These are phyloP conservation scores for Arvicanthis niloticus DNA, from an alignment of 2,113 vertebrate species.

Conservation along the genomic window DNA sequence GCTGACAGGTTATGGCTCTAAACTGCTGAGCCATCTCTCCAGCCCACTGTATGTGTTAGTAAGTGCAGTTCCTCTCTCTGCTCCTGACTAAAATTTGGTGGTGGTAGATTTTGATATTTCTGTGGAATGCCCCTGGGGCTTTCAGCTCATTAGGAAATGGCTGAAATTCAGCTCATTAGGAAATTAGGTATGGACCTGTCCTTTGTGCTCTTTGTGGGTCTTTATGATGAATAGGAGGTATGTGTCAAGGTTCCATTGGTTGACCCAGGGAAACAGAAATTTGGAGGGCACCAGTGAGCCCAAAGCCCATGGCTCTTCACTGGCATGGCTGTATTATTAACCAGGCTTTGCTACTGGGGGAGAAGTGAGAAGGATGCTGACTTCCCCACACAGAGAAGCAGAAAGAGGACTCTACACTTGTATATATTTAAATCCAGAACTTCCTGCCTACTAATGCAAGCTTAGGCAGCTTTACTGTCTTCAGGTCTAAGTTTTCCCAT, in stretches of 20 bases:
- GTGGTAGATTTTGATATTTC: background rate
- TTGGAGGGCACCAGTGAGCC: background rate
- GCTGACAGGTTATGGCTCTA: background rate
- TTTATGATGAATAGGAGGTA: background rate
- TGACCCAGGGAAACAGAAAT: background rate
- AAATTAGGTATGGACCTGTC: background rate
- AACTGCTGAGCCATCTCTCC: too few species aligned
- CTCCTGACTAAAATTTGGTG: background rate
- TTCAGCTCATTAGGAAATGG: background rate
- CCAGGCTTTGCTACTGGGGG: background rate
- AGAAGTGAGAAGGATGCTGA: background rate
- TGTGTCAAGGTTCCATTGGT: background rate
- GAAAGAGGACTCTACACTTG: background rate
- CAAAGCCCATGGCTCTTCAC: background rate
- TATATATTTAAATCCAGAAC: background rate
- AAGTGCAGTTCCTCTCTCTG: background rate
- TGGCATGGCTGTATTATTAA: too few species aligned
- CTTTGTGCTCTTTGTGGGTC: background rate
- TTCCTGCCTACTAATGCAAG: background rate
- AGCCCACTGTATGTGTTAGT: background rate
- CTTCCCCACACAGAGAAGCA: rapidly evolving
- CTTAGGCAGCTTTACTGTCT: background rate
- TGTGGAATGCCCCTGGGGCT: background rate
- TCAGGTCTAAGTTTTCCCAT: background rate
- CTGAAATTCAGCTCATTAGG: background rate